Conservation (phyloP, 1,140 invertebrate species). For the Octopus bimaculoides region DNA sequence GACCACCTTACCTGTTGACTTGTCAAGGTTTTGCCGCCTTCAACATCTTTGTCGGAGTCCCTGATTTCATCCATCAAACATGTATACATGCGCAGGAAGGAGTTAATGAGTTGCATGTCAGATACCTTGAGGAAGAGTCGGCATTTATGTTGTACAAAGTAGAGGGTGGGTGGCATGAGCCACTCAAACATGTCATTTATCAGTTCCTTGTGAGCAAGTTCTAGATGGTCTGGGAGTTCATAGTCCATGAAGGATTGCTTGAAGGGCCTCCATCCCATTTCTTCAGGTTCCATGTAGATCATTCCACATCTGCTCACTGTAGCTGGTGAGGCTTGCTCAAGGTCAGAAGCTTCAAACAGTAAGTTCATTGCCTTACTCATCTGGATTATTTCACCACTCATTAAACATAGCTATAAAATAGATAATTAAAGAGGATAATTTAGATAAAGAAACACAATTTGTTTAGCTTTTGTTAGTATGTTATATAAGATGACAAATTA, state of each 20-base stretch:
- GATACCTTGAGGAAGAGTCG: slow-evolving; percentile 75
- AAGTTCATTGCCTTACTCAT: slow-evolving; percentile 59
- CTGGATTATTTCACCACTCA: slow-evolving; percentile 61
- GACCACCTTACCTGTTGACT: slow-evolving; percentile 44
- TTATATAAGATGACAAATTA: too few relatives aligned
- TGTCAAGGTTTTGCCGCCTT: slow-evolving; percentile 29
- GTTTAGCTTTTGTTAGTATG: too few relatives aligned
- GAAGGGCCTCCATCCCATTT: slow-evolving; percentile 57
- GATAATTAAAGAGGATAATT: too few relatives aligned
- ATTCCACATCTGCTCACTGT: slow-evolving; percentile 62
- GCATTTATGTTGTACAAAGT: slow-evolving; percentile 62
- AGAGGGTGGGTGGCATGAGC: slow-evolving; percentile 58
- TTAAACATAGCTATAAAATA: slow-evolving; percentile 54
- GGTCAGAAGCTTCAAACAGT: slow-evolving; percentile 59
- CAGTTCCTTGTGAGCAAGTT: slow-evolving; percentile 36
- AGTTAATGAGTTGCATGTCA: slow-evolving; percentile 71
- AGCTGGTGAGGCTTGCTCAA: slow-evolving; percentile 63
- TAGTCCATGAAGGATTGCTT: slow-evolving; percentile 56
- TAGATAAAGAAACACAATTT: too few relatives aligned
- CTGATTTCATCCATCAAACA: slow-evolving; percentile 56
- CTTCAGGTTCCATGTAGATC: slow-evolving; percentile 58
- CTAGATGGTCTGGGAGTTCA: slow-evolving; percentile 46
- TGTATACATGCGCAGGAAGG: slow-evolving; percentile 49
- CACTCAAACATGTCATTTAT: slow-evolving; percentile 49
- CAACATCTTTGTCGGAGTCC: slow-evolving; percentile 26